These are phyloP conservation scores for Philotrypesis tridentata DNA, from an alignment of 1,140 invertebrate species.

Conservation along the genomic window DNA sequence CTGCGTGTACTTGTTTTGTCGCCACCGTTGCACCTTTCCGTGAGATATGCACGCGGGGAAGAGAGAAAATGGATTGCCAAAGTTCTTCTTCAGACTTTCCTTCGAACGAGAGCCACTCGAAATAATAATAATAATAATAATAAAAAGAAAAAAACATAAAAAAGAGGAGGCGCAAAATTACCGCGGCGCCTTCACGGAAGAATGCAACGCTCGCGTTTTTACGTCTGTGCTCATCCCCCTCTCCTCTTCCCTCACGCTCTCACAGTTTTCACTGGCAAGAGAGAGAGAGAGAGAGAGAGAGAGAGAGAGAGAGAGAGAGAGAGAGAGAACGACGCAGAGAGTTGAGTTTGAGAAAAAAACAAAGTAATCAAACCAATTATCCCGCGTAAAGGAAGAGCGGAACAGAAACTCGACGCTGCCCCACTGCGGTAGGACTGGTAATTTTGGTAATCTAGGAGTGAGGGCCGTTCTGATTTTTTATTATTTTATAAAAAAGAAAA, in stretches of 20 bases:
- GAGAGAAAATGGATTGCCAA: too few relatives aligned
- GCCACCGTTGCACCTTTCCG: too few relatives aligned
- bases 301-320: background rate
- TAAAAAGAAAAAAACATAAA: too few relatives aligned
- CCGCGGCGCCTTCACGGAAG: conserved; percentile 17
- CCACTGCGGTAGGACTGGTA: background rate
- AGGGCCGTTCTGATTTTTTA: background rate
- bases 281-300: background rate
- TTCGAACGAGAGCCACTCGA: background rate
- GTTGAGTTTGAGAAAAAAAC: conserved; percentile 16
- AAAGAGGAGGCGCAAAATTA: conserved; percentile 10
- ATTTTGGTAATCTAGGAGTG: background rate
- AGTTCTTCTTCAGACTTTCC: background rate
- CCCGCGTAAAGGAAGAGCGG: background rate
- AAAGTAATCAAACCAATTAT: conserved; percentile 48
- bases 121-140: too few relatives aligned
- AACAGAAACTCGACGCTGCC: conserved; percentile 9
- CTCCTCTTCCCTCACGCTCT: background rate
- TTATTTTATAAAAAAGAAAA: too few relatives aligned
- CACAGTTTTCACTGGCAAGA: background rate
- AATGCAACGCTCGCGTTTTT: conserved; percentile 31
- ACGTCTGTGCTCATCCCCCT: background rate
- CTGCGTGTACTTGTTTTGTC: background rate
- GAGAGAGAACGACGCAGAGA: background rate
- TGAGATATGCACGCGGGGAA: too few relatives aligned